Base-by-base conservation (phyloP, 2,113 vertebrate species). In the Dipodomys stephensi region DNA sequence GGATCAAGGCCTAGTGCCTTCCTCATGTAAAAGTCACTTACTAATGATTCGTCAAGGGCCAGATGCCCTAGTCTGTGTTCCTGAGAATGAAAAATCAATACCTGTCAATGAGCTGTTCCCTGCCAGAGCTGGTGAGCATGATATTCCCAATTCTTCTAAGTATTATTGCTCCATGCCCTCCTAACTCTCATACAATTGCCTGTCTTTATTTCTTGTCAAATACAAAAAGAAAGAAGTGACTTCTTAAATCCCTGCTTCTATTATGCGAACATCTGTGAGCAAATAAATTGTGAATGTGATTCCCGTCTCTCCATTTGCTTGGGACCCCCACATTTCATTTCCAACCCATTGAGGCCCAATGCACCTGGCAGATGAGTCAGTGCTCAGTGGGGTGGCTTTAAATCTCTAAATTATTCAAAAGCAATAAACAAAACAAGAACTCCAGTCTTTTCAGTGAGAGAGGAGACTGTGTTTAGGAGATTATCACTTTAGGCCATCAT, bases 231-330 rank as follows among this genome's bases (percentile, higher is more conserved):
- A 74, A 73, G 73, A 92, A 92, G n/a, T 92, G 62, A 82, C 83
- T 92, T 96, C 94, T 95, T 95, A 96, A 90, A 97, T 96, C 94
- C 96, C 85, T 0, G 65, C 60, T 73, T 57, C 94, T 92, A 90
- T 95, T 97, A 92, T 96, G 95, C 92, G 94, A 96, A 97, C 96
- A 97, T 96, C 96, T 96, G 97, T 87, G 94, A 97, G 87, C 81
- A 95, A 95, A 97, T 93, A 94, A 93, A 94, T 84, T 85, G 73
- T 67, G 73, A 94, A 77, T 92, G 84, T 32, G 68, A 72, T 74
- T 93, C 87, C 65, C 32, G 87, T 76, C 69, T 27, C 64, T 72
- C 87, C 44, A 81, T 68, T 81, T 95, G 84, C 64, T 79, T 39
- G 73, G 90, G 87, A 94, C 4, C 44, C 92, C 96, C 87, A 88